These are phyloP conservation scores for Stenurella melanura DNA, from an alignment of 2,888 invertebrate genomes.

Conservation along the genomic window DNA sequence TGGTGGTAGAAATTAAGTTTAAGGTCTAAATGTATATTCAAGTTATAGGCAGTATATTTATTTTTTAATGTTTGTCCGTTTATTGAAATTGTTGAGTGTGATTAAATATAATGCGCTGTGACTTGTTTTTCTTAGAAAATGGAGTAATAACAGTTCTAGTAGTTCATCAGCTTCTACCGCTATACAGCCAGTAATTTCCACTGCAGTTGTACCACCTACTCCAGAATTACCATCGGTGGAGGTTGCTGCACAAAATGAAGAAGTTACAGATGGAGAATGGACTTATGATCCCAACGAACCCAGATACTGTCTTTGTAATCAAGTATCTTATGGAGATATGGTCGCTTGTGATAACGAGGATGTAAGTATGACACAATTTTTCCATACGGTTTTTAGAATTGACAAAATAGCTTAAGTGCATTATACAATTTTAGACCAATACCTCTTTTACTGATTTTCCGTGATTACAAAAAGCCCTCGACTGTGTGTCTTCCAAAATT, in stretches of 20 bases:
- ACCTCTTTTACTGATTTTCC: no score
- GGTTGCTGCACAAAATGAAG: conserved; percentile 74
- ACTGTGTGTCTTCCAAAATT: no score
- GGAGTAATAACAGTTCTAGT: conserved; percentile 59
- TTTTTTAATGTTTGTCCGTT: no score
- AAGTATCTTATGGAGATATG: conserved; percentile 98
- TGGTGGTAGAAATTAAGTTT: no score
- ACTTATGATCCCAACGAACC: conserved; percentile 97
- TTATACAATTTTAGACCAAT: no score
- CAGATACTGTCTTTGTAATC: conserved; percentile 96
- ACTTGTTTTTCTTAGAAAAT: conserved; percentile 65
- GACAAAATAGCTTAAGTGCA: no score
- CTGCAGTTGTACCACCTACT: conserved; percentile 60
- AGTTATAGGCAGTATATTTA: no score
- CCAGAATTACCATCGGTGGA: conserved; percentile 73
- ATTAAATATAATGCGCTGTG: no score
- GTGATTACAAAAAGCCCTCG: no score
- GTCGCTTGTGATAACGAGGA: conserved; percentile 99
- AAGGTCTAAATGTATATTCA: no score
- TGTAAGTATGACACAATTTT: conserved; percentile 79
- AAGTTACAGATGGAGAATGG: conserved; percentile 87
- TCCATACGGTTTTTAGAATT: no score
- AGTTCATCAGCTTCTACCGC: conserved; percentile 67
- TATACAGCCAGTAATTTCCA: conserved; percentile 63
- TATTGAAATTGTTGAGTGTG: no score